Evolutionary conservation across 2,113 vertebrate genomes (phyloP), one percentile per base, ranked within the genome.

Genomic region (Pangasianodon hypophthalmus): DNA sequence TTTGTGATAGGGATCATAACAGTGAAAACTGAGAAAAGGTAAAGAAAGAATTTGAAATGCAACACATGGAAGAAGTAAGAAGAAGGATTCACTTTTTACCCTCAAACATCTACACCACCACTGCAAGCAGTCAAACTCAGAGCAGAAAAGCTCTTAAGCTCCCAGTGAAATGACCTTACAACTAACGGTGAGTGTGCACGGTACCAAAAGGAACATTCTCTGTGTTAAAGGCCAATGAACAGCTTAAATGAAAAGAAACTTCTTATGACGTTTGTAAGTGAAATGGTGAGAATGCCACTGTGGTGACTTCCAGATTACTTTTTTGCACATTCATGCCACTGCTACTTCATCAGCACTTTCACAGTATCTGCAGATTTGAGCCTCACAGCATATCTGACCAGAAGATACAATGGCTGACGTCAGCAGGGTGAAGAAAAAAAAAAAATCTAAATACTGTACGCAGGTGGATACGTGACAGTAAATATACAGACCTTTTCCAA

Each of bases 81-180:
- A n/a, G n/a, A n/a, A n/a, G n/a, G n/a, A n/a, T n/a, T n/a, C n/a
- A n/a, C 13, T 56, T 58, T 21, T 56, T 54, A 79, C 6, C 58
- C 37, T 82, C 10, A 81, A 73, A 54, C 52, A 54, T 86, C 52
- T 62, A 62, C 44, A 64, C 48, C 32, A 2, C 41, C 71, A 73
- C 77, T 56, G 62, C 37, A 85, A 64, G 75, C 41, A 62, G 37
- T 48, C 54, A 21, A 77, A 87, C 54, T 26, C 7, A 29, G 37
- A 24, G 18, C 2, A 29, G 10, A 79, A 80, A 91, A 11, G 56
- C 71, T 84, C 56, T 75, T 32, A 58, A 85, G 29, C 83, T 11
- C 82, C 9, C 14, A 79, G 67, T 82, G 24, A 80, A 85, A 88
- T 88, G 50, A 81, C 50, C 90, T 88, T 62, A 64, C 16, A 91